Percentiles rank a stretch among this genome's conserved stretches.
Conservation (phyloP, 2,797 vertebrate genomes). For the Pogoniulus pusillus region DNA sequence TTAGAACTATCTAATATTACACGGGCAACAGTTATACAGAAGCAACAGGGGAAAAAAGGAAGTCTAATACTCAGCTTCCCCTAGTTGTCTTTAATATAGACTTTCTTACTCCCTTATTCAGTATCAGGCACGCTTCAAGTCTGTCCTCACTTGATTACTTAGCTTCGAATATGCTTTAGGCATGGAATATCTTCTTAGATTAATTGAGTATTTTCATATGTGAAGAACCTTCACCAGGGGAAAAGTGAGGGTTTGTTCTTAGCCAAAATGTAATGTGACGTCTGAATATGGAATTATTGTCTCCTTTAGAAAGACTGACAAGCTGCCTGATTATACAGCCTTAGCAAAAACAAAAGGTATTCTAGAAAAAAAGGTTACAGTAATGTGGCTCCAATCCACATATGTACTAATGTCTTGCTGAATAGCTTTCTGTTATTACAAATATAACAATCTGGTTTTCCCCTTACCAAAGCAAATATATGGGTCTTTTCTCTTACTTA, state of each 20-base stretch:
- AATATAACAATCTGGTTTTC: not conserved
- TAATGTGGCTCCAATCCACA: not conserved
- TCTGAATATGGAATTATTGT: not conserved
- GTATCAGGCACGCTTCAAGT: not conserved
- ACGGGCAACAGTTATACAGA: not conserved
- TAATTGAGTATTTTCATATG: not conserved
- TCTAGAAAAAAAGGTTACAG: not conserved
- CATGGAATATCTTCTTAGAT: not conserved
- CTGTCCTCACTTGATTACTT: not conserved
- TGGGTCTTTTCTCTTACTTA: not conserved
- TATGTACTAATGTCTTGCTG: not conserved
- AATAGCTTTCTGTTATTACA: not conserved
- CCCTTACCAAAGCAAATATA: not conserved
- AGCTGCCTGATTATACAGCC: not conserved
- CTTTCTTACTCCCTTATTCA: not conserved
- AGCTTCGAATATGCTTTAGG: not conserved
- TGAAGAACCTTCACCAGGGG: not conserved
- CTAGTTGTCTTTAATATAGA: not conserved
- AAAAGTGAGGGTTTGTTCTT: not conserved
- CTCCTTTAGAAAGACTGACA: not conserved
- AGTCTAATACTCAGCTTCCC: not conserved
- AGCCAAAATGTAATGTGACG: not conserved
- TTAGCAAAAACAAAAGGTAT: not conserved
- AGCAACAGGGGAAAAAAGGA: not conserved
- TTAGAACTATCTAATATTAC: not conserved